phyloP scores from a whole-genome alignment of 2,797 vertebrate genomes.

The Sebastes paucispinis region DNA sequence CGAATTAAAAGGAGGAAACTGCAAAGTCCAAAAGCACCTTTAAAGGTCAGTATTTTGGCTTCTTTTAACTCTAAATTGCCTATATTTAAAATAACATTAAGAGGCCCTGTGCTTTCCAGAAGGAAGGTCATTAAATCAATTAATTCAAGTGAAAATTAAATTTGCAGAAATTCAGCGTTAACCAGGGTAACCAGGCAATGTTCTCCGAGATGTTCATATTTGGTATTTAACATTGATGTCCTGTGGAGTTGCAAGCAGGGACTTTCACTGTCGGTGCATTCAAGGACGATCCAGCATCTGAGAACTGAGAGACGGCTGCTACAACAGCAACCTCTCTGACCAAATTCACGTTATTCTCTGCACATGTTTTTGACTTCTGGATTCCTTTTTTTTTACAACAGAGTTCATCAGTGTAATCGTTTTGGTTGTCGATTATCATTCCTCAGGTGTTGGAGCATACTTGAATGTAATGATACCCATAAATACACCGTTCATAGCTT shows the following conservation, averaged over 20 bases:
- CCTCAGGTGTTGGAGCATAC: not conserved
- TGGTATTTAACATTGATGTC: not conserved
- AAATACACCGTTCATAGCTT: too few species aligned
- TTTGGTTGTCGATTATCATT: not conserved
- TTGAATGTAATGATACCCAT: too few species aligned
- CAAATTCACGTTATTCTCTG: not conserved
- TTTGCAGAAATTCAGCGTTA: not conserved
- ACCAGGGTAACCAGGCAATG: not conserved
- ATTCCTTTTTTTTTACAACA: too few species aligned
- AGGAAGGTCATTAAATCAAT: not conserved
- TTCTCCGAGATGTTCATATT: not conserved
- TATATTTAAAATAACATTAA: not conserved
- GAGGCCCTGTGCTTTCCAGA: not conserved
- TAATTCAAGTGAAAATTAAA: not conserved
- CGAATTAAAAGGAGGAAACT: not conserved
- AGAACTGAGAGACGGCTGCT: not conserved
- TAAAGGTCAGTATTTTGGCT: not conserved
- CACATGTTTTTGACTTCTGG: too few species aligned
- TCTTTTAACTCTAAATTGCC: not conserved
- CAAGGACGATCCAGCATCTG: not conserved
- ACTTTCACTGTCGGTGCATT: too few species aligned
- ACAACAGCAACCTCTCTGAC: not conserved
- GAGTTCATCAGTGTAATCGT: not conserved
- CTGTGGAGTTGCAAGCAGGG: not conserved
- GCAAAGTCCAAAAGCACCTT: not conserved